Evolutionary conservation across 1,140 invertebrate genomes (phyloP).

Genomic region (Ctenoplectra terminalis): DNA sequence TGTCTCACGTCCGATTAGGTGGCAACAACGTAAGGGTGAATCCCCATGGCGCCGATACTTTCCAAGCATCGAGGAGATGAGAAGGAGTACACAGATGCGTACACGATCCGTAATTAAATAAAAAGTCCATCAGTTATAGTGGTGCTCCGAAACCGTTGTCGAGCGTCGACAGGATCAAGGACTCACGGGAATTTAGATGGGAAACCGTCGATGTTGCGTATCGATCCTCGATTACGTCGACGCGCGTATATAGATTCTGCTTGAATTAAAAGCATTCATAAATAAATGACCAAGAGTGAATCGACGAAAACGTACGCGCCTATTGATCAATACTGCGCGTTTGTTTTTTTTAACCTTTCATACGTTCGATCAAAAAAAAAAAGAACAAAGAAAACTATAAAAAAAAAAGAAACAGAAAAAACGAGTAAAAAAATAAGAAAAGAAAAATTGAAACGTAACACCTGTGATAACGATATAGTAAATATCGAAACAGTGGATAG

Average conservation of each 20-base stretch:
- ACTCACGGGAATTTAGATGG: slow-evolving; percentile 66
- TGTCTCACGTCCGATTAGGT: slow-evolving; percentile 52
- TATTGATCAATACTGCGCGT: not conserved
- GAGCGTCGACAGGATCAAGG: slow-evolving; percentile 63
- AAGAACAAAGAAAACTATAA: no score
- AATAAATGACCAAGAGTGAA: slow-evolving; percentile 8
- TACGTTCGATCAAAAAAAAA: not conserved
- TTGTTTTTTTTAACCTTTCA: slow-evolving; percentile 1
- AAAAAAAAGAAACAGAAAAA: not conserved
- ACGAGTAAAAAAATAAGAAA: not conserved
- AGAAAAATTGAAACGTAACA: slow-evolving; percentile 8
- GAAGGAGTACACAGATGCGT: slow-evolving; percentile 64
- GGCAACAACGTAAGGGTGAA: slow-evolving; percentile 47
- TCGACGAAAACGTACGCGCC: not conserved
- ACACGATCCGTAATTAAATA: slow-evolving; percentile 68
- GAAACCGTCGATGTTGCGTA: slow-evolving; percentile 44
- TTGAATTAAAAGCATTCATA: slow-evolving; percentile 4
- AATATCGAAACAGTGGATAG: not conserved
- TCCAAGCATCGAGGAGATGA: slow-evolving; percentile 28
- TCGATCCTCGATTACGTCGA: slow-evolving; percentile 31
- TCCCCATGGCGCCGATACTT: slow-evolving; percentile 48
- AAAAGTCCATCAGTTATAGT: slow-evolving; percentile 71
- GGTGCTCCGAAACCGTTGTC: slow-evolving; percentile 61
- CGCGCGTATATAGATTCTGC: not conserved
- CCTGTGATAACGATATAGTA: slow-evolving; percentile 36